Conservation (phyloP, 2,113 vertebrate species). For the Labeo rohita region DNA sequence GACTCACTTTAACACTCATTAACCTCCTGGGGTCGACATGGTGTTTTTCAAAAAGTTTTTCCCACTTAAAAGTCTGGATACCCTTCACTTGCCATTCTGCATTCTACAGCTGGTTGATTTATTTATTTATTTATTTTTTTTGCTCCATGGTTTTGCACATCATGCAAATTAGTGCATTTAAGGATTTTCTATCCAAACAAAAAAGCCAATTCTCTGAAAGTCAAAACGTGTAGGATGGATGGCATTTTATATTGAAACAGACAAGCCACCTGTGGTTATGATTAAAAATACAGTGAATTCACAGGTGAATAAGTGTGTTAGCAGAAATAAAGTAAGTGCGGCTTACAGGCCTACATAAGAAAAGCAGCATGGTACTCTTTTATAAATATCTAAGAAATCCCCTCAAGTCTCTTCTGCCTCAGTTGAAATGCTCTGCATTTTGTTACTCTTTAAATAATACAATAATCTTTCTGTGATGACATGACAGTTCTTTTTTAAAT, state of each 20-base stretch:
- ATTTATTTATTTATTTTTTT: neutral
- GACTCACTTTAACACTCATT: neutral
- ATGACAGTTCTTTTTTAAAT: neutral
- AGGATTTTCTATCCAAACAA: neutral
- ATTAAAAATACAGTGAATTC: slow-evolving; percentile 2
- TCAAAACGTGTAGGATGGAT: neutral
- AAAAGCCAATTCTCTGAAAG: neutral
- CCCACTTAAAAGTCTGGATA: neutral
- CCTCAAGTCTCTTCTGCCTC: neutral
- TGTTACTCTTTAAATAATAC: slow-evolving; percentile 1
- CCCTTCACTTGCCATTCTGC: neutral
- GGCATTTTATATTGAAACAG: neutral
- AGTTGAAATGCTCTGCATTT: neutral
- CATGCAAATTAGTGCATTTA: neutral
- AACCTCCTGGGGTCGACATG: neutral
- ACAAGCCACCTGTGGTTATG: slow-evolving; percentile 5
- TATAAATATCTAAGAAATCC: slow-evolving; percentile 12
- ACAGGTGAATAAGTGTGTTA: neutral
- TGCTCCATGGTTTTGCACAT: neutral
- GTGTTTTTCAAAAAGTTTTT: neutral
- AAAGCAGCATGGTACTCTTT: neutral
- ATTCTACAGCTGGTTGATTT: neutral
- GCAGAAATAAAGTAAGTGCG: neutral
- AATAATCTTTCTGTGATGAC: slow-evolving; percentile 12
- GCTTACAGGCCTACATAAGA: neutral